phyloP scores from a whole-genome alignment of 2,888 invertebrate species.

The Frankliniella fusca region DNA sequence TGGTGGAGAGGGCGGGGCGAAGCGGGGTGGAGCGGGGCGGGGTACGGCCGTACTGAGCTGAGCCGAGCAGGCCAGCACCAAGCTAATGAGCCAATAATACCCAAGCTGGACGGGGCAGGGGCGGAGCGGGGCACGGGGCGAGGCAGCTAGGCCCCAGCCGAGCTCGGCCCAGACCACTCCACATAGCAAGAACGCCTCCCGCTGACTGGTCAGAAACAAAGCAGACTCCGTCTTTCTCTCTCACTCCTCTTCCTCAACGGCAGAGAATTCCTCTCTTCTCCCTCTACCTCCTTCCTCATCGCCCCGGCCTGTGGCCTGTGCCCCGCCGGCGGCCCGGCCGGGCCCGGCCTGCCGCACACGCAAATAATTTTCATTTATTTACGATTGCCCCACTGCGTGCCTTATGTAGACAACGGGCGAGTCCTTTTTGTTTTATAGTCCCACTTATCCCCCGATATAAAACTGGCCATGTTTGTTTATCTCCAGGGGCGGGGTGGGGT shows the following conservation, averaged over 20 bases:
- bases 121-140: too few species aligned
- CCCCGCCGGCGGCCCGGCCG: neutral
- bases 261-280: neutral
- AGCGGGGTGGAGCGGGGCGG: neutral
- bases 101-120: neutral
- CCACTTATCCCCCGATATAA: slow-evolving; percentile 15
- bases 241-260: neutral
- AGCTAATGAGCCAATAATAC: slow-evolving; percentile 23
- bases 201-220: slow-evolving; percentile 26
- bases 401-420: slow-evolving; percentile 20
- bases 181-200: slow-evolving; percentile 7
- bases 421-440: slow-evolving; percentile 26
- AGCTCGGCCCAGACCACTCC: neutral
- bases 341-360: neutral
- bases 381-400: slow-evolving; percentile 1
- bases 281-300: neutral
- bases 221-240: neutral
- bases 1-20: neutral
- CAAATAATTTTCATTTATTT: slow-evolving; percentile 23
- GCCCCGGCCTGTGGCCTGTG: neutral
- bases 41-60: neutral
- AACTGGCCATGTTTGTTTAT: slow-evolving; percentile 13
- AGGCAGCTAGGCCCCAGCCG: too few species aligned
- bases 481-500: neutral
- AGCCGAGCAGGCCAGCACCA: neutral